Evolutionary conservation across 2,888 invertebrate genomes (phyloP).

Genomic region (Scelioninae gen. 1): DNA sequence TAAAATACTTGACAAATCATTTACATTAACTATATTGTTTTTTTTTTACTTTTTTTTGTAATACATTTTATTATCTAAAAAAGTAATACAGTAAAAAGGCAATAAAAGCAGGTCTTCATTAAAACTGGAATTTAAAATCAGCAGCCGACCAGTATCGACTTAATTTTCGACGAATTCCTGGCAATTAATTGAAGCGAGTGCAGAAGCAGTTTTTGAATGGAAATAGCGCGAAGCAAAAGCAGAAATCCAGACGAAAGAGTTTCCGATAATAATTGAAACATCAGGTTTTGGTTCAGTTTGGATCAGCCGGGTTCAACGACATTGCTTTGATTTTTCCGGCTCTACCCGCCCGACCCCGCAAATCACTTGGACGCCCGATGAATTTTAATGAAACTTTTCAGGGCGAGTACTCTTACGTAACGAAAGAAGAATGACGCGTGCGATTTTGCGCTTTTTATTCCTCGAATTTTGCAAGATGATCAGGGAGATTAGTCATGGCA

Average conservation of each 20-base stretch:
- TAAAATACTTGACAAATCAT: no score
- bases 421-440: conserved; percentile 33
- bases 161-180: neutral
- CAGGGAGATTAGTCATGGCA: conserved; percentile 44
- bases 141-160: neutral
- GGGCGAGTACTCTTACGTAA: conserved; percentile 36
- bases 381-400: conserved; percentile 48
- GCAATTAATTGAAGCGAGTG: conserved; percentile 3
- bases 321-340: conserved; percentile 34
- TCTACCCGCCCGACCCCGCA: conserved; percentile 24
- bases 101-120: no score
- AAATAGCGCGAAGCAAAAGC: neutral
- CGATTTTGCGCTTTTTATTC: conserved; percentile 46
- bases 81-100: no score
- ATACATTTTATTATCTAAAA: no score
- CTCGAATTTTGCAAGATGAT: conserved; percentile 51
- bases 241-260: conserved; percentile 19
- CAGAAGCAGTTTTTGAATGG: neutral
- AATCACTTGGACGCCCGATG: conserved; percentile 33
- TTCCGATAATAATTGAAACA: conserved; percentile 41
- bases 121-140: no score
- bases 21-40: no score
- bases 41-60: no score
- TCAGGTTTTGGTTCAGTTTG: neutral
- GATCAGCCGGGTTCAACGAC: conserved; percentile 38